A percentile compares a stretch with the other conserved stretches of the same genome.
These are phyloP conservation scores for Scaptomyza hsui DNA, from an alignment of 1,140 invertebrate species.

Conservation along the genomic window DNA sequence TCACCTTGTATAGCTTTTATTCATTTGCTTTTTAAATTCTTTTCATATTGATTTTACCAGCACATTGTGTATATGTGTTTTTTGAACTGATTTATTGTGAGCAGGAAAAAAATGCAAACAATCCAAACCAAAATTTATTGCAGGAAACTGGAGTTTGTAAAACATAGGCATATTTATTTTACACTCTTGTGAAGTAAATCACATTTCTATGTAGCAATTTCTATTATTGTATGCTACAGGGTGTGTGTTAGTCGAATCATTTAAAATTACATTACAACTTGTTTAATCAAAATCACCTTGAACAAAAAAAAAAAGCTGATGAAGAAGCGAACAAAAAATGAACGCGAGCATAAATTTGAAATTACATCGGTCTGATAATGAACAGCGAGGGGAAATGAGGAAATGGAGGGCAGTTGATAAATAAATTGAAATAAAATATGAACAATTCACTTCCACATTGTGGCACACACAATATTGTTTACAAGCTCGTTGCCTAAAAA, in stretches of 20 bases:
- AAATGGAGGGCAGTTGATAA: slow-evolving; percentile 57
- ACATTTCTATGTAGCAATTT: not conserved
- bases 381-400: not conserved
- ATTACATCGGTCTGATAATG: slow-evolving; percentile 41
- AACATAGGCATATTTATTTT: no score
- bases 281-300: slow-evolving; percentile 72
- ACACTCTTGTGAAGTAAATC: not conserved
- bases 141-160: no score
- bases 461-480: slow-evolving; percentile 49
- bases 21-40: slow-evolving; percentile 12
- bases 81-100: not conserved
- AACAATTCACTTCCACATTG: slow-evolving; percentile 46
- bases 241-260: not conserved
- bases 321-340: slow-evolving; percentile 22
- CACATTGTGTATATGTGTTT: not conserved
- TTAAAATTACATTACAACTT: slow-evolving; percentile 5
- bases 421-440: slow-evolving; percentile 64
- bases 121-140: not conserved
- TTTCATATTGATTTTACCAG: not conserved
- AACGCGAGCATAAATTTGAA: slow-evolving; percentile 52
- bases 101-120: not conserved
- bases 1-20: slow-evolving; percentile 34
- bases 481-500: slow-evolving; percentile 38
- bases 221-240: not conserved
- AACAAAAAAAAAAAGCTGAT: slow-evolving; percentile 23